Evolutionary conservation across 1,140 invertebrate species (phyloP), one percentile per base, ranked within the genome.

Genomic region (Cyphomyrmex costatus): DNA sequence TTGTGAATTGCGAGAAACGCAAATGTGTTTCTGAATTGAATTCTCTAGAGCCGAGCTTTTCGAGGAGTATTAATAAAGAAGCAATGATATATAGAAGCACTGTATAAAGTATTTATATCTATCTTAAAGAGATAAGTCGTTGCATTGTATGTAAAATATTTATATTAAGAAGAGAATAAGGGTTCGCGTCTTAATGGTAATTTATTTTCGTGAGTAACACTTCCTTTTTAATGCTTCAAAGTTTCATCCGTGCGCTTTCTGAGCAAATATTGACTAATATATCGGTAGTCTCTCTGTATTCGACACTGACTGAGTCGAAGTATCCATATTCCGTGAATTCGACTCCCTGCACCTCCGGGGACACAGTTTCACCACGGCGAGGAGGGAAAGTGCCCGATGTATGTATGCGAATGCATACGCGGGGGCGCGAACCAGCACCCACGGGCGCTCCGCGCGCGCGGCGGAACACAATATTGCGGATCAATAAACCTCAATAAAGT

Each of bases 401-500:
- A 33, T 30, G 24, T 19, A 36, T 16, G 61, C 10, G 51, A n/a
- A n/a, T 14, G 61, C 12, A 49, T 12, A 30, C 56, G 46, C 76
- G 30, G 14, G 77, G 77, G 63, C 61, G 77, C 77, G 30, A 80
- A 68, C 51, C 58, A 30, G 58, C 42, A 61, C 70, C 36, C 73
- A 71, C 46, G 82, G 71, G 58, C 51, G 82, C 30, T 74, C 36
- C 73, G 49, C 78, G 86, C 78, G 86, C 84, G 86, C 84, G 27
- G 76, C 87, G 88, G 88, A 93, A 93, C 92, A 94, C 94, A 95
- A 95, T 95, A 95, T 95, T 94, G 94, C 92, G 92, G 94, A 95
- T 95, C 95, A 93, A 95, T 95, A 95, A 95, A 94, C 94, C 93
- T 94, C 94, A 95, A 95, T 95, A 95, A 94, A 95, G 95, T 95